Percentiles rank a stretch among this genome's conserved stretches.
These are phyloP conservation scores for Aptenodytes forsteri DNA, from an alignment of 2,113 vertebrate genomes.

Conservation along the genomic window DNA sequence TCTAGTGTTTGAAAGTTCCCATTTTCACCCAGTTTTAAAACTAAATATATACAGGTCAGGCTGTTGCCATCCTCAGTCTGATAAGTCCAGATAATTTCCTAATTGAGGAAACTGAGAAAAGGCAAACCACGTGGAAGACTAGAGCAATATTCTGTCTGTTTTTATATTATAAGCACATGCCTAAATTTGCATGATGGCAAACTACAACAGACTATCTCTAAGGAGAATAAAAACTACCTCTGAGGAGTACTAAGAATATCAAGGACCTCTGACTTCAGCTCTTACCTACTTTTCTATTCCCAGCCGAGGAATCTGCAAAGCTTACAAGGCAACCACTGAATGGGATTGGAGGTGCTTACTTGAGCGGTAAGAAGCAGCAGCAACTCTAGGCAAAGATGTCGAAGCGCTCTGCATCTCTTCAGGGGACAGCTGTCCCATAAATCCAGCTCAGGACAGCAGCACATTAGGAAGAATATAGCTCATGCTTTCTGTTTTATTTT, in stretches of 20 bases:
- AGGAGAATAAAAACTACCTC: neutral
- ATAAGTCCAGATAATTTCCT: neutral
- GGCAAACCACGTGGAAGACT: neutral
- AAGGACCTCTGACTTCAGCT: neutral
- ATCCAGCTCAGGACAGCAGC: neutral
- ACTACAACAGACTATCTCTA: neutral
- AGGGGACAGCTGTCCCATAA: neutral
- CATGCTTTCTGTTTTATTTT: neutral
- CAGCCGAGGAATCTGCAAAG: neutral
- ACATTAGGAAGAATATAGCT: neutral
- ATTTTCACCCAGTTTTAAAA: neutral
- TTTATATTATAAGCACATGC: neutral
- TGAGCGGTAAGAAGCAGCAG: neutral
- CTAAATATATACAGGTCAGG: neutral
- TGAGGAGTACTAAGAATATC: neutral
- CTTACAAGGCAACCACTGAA: neutral
- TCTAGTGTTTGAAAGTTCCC: neutral
- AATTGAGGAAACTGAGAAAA: neutral
- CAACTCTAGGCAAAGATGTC: rapidly evolving
- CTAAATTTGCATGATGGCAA: neutral
- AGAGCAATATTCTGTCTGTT: neutral
- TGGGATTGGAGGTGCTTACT: neutral
- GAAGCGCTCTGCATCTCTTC: rapidly evolving
- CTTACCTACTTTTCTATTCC: neutral
- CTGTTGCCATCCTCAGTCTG: neutral